Base-by-base conservation (phyloP, 2,888 invertebrate species). In the Oithona nana region DNA sequence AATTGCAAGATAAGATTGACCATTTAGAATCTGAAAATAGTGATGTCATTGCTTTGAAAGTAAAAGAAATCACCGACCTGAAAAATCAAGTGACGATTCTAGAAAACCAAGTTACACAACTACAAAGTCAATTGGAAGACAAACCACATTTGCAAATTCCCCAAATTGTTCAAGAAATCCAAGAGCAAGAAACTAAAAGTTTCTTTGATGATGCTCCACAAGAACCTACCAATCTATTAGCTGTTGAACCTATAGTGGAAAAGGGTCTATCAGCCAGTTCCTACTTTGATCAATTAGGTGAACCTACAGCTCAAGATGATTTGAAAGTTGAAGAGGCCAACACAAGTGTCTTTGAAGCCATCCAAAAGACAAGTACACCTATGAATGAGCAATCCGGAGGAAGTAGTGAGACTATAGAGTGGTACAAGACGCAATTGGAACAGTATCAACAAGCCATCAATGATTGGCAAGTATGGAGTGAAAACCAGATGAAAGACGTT, bases 1-100 rank as follows among this genome's bases (percentile, higher is more conserved):
- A 71, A 63, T 57, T 67, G 16, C 61, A 68, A 59, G 63, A 58
- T 52, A 52, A 64, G 67, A 66, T 71, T 6, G 68, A 71, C 58
- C 30, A 58, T 1, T 39, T 16, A 8, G 29, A 31, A 3, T 30
- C 11, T 30, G 16, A 30, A 3, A n/a, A 58, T 8, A 30, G 6
- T 26, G 58, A 58, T 2, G 28, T n/a, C 3, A 16, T 29, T 28
- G 51, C 48, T 24, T 2, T 60, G 50, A 13, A 52, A 16, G 30
- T 28, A 8, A 60, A 51, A 26, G 16, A n/a, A n/a, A n/a, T 66
- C 22, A 65, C 63, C 49, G 65, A 65, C 20, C 50, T 60, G 20
- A 64, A 64, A 55, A 65, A 65, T 13, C 65, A 65, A 29, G 28
- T 64, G 20, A 62, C 64, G 1, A 61, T 64, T 28, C 54, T 66